Base-by-base conservation (phyloP, 2,113 vertebrate species). In the Notothenia rossii region DNA sequence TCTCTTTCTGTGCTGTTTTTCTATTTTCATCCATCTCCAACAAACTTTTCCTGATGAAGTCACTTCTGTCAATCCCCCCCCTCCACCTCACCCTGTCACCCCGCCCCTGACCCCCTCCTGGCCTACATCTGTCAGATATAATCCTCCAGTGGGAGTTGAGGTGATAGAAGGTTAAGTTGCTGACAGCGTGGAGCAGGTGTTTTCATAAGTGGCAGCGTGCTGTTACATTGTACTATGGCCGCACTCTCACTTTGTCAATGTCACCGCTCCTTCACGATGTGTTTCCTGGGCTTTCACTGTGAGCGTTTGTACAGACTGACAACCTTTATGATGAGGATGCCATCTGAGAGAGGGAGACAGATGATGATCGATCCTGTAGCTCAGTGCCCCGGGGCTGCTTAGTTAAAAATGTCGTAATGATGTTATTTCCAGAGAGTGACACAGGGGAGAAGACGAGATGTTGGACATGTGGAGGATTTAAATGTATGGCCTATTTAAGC, bases 131-230 rank as follows among this genome's bases (percentile, higher is more conserved):
- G 86, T 85, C 87, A 86, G 58, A 46, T 65, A 25, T 87, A 89
- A 86, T 89, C 80, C 84, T 88, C 83, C 60, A 11, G 48, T 17
- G 61, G 77, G 91, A 86, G 91, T 89, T 87, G 77, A 51, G 67
- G 72, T 80, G 87, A 85, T 77, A 71, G 69, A 63, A 89, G 88
- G 89, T 89, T 83, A 89, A 91, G 85, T 87, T 84, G 86, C 84
- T 92, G 91, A 91, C 91, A 89, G 89, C 65, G 72, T 85, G 76
- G 78, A 89, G 91, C 86, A 91, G 91, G 91, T 93, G 93, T 90
- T 88, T 88, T 84, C 62, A 75, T 82, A 83, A 85, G 82, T 70
- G 86, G 76, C 89, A 53, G 64, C 62, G 49, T 83, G 87, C 84
- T 84, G 82, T 86, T 88, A 84, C 80, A 82, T 61, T 72, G 73